phyloP scores from a whole-genome alignment of 2,888 invertebrate species.

The Coecobrya sp. region DNA sequence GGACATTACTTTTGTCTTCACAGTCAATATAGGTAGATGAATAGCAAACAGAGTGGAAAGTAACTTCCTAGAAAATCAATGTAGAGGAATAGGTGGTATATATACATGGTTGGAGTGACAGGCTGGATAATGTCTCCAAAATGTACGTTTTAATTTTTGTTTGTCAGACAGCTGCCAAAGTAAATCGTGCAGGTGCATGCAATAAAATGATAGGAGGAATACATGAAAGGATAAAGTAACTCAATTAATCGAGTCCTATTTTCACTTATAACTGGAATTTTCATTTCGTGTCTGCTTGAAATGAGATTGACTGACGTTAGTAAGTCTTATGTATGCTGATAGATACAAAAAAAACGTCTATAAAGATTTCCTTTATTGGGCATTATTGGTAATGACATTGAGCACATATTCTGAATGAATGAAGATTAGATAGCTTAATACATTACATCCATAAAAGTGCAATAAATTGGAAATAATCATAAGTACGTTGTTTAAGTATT shows the following conservation, averaged over 20 bases:
- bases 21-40: background rate
- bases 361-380: background rate
- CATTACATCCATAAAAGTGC: background rate
- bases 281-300: too few species aligned
- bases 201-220: background rate
- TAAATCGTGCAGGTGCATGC: conserved; percentile 15
- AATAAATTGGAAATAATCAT: background rate
- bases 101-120: background rate
- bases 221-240: background rate
- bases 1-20: background rate
- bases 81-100: background rate
- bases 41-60: background rate
- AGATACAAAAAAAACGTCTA: background rate
- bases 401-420: background rate
- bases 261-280: background rate
- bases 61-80: background rate
- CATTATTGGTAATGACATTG: background rate
- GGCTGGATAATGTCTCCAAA: conserved; percentile 14
- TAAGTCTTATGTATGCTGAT: background rate
- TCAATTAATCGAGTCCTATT: background rate
- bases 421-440: background rate
- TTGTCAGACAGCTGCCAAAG: conserved; percentile 29
- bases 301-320: too few species aligned
- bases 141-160: conserved; percentile 32
- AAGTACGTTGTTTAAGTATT: too few species aligned